Base-by-base conservation (phyloP, 2,888 invertebrate genomes). In the Bugulina stolonifera region DNA sequence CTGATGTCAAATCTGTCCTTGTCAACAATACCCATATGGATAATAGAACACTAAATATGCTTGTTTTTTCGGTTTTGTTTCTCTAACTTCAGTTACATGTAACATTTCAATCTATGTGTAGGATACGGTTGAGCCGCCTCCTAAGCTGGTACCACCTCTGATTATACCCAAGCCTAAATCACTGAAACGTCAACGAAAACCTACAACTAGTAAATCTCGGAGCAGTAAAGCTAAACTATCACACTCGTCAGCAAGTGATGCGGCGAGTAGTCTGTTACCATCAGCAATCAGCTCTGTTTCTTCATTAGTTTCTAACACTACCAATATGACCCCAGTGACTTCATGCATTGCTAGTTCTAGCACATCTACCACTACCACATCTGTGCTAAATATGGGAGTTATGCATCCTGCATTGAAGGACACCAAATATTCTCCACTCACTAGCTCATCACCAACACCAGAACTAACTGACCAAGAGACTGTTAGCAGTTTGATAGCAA, bases 371-470 rank as follows among this genome's bases (percentile, higher is more conserved):
- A n/a, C n/a, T n/a, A n/a, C n/a, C 18, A 18, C 43, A 43, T 43
- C 43, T 43, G 43, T 43, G 18, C 43, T 10, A 10, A 32, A 27
- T 32, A 3, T 34, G 34, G 64, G 14, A 14, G 3, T 32, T 2
- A 27, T 64, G 64, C 64, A 64, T 32, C 64, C 64, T 32, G 64
- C 64, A 14, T 32, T 64, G 64, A 64, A 64, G n/a, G 64, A 64
- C 64, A 64, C 64, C 5, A 27, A 64, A n/a, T 43, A 43, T 18
- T 43, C 43, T 18, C 5, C 43, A 43, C 34, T 64, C 10, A 3
- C 64, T 5, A 14, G 10, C 27, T 64, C 64, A 25, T 29, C 64
- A 14, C 5, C 43, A 43, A 43, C 18, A 43, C 10, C 43, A 43
- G 34, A 64, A 29, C 14, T 64, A 34, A 32, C 32, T 32, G 64